Percentiles rank a stretch among this genome's conserved stretches.
Conservation (phyloP, 1,140 invertebrate species). For the Sinella curviseta region DNA sequence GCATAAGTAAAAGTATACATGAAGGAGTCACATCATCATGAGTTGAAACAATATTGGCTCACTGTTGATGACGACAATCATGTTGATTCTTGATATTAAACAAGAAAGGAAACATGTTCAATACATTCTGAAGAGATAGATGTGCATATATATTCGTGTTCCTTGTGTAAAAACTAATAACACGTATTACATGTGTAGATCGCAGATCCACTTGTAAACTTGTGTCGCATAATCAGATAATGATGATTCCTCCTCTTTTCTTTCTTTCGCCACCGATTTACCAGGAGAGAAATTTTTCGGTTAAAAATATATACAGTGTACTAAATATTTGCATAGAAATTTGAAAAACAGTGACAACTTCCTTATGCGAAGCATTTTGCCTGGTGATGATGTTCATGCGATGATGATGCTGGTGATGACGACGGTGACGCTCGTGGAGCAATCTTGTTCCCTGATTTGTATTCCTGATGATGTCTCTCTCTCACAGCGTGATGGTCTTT, state of each 20-base stretch:
- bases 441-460: slow-evolving; percentile 15
- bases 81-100: not conserved
- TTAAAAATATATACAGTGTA: not conserved
- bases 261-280: not conserved
- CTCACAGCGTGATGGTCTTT: not conserved
- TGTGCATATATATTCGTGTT: too few relatives aligned
- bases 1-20: not conserved
- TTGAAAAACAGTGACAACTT: slow-evolving; percentile 3
- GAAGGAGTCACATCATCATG: not conserved
- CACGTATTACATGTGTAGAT: not conserved
- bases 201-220: not conserved
- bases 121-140: too few relatives aligned
- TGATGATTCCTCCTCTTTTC: not conserved
- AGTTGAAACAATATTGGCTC: not conserved
- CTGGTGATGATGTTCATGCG: not conserved
- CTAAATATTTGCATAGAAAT: not conserved
- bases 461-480: not conserved
- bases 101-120: too few relatives aligned
- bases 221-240: not conserved
- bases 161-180: not conserved
- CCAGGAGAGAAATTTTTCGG: too few relatives aligned
- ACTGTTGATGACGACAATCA: not conserved
- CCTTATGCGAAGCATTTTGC: not conserved
- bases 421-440: not conserved
- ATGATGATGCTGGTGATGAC: not conserved